Evolutionary conservation across 2,797 vertebrate genomes (phyloP), one percentile per base, ranked within the genome.

Genomic region (Anas acuta): DNA sequence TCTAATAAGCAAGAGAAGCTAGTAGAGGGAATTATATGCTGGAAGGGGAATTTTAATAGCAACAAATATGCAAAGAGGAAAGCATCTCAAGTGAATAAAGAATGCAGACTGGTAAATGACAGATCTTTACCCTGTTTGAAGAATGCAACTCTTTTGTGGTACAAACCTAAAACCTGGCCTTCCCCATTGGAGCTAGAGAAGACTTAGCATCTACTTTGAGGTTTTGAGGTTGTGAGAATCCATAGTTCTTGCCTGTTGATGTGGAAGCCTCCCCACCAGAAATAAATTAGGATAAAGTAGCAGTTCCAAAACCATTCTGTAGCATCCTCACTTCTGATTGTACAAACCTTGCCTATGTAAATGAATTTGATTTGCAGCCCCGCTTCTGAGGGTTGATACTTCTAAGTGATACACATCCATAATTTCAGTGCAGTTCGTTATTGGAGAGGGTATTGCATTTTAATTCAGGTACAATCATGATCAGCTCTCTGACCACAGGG

Each of bases 41-140:
- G 53, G 93, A 90, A 94, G 84, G 81, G 75, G 76, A 95, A 84
- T 70, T 82, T 51, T 84, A 84, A 56, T 26, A 75, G 72, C 94
- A 73, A 28, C 69, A 81, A 93, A 84, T 82, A 90, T 47, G 91
- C 81, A 75, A 73, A 86, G 69, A 70, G 79, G 64, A 49, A 66
- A 67, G 64, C 6, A 28, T 43, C 64, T 84, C 54, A 11, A 54
- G 60, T 57, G 64, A n/a, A 13, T 65, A 47, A 79, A 39, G 79
- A 64, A 70, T 17, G 35, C 74, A 20, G 89, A 54, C 77, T 91
- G 74, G 64, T 3, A 26, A 57, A 75, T 3, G 0, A 13, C 2
- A 7, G 26, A 64, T 70, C 32, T 0, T 73, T 51, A 61, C 88
- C 43, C 1, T 9, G 43, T 74, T 82, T 11, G 58, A 17, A 1